phyloP scores from a whole-genome alignment of 2,888 invertebrate genomes.

The Nineta flava region DNA sequence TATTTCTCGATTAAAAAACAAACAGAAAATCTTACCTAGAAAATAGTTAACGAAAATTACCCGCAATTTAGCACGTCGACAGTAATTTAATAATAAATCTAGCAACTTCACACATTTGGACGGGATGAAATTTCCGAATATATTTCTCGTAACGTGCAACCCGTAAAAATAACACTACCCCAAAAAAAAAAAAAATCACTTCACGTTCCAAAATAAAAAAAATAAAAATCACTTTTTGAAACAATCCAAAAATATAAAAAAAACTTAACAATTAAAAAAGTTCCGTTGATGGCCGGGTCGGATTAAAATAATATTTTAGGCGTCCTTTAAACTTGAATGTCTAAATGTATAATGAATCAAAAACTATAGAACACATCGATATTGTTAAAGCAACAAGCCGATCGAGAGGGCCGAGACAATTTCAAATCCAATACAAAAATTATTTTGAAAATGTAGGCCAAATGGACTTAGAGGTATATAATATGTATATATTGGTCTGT shows the following conservation, averaged over 20 bases:
- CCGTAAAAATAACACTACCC: too few species aligned
- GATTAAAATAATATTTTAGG: not conserved
- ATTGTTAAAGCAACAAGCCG: not conserved
- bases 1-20: too few species aligned
- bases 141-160: not conserved
- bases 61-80: not conserved
- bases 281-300: not conserved
- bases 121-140: not conserved
- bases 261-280: not conserved
- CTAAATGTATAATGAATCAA: not conserved
- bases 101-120: conserved; percentile 4
- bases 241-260: not conserved
- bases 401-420: not conserved
- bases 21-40: too few species aligned
- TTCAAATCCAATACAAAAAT: not conserved
- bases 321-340: not conserved
- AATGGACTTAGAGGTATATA: not conserved
- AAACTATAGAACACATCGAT: not conserved
- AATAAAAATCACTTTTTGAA: too few species aligned
- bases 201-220: too few species aligned
- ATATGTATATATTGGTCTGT: too few species aligned
- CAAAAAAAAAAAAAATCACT: too few species aligned
- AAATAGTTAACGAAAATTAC: too few species aligned
- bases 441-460: not conserved
- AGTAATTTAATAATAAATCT: conserved; percentile 4